Percentiles rank a stretch among this genome's conserved stretches.
Evolutionary conservation across 1,140 invertebrate species (phyloP).

Genomic region (Augochlora pura): DNA sequence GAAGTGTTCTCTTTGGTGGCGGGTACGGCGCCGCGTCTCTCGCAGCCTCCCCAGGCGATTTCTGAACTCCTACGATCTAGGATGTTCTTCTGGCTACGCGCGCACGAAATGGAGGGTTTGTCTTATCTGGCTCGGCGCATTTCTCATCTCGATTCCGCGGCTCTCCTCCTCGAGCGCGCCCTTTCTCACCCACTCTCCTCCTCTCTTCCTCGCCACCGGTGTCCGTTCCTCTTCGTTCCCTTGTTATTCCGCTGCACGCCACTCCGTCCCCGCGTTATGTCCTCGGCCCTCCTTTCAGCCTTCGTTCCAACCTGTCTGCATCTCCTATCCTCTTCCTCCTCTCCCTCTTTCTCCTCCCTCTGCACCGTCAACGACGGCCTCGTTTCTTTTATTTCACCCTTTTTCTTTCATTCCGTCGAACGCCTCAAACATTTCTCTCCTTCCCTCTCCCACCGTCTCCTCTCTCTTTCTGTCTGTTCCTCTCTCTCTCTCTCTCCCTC

Average conservation of each 20-base stretch:
- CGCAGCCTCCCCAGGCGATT: constrained; percentile 41
- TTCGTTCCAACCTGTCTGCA: background rate
- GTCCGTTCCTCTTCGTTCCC: background rate
- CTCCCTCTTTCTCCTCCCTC: too few relatives aligned
- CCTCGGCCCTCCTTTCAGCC: background rate
- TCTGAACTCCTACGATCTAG: constrained; percentile 41
- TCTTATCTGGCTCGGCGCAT: constrained; percentile 50
- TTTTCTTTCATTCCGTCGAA: constrained; percentile 26
- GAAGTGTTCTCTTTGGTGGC: background rate
- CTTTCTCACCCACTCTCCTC: background rate
- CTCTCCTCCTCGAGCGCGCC: background rate
- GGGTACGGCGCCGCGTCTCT: background rate
- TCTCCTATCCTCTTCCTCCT: background rate
- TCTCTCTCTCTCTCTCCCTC: too few relatives aligned
- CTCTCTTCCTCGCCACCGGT: background rate
- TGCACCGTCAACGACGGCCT: background rate
- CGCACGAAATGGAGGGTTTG: constrained; percentile 44
- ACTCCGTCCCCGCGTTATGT: background rate
- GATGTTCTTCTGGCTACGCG: constrained; percentile 45
- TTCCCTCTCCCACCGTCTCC: too few relatives aligned
- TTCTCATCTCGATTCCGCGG: constrained; percentile 48
- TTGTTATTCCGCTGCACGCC: background rate
- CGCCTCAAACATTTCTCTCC: constrained; percentile 13
- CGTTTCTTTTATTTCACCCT: background rate
- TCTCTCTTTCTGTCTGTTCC: too few relatives aligned